Evolutionary conservation across 2,888 invertebrate species (phyloP).

Genomic region (Sipha maydis): DNA sequence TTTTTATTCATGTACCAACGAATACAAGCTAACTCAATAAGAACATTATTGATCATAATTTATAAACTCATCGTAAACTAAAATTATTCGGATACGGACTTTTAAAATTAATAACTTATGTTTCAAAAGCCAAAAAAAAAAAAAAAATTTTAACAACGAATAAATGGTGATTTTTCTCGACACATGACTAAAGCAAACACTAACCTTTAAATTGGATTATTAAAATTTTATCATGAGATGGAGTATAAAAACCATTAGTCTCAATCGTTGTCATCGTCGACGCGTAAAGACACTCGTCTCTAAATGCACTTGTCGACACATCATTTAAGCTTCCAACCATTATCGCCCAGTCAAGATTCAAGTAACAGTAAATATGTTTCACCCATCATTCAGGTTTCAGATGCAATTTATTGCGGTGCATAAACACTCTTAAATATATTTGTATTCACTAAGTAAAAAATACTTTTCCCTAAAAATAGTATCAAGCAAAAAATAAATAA

Average conservation of each 20-base stretch:
- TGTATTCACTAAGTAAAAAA: background rate
- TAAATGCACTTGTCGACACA: constrained; percentile 38
- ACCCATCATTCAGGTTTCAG: background rate
- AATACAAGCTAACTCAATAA: background rate
- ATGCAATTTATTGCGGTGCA: constrained; percentile 20
- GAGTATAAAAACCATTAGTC: constrained; percentile 9
- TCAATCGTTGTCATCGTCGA: background rate
- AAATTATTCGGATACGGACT: background rate
- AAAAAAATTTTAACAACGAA: too few species aligned
- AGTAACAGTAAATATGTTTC: background rate
- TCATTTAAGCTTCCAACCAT: constrained; percentile 10
- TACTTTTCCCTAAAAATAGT: background rate
- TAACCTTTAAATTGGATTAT: constrained; percentile 9
- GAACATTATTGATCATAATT: background rate
- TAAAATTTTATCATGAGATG: background rate
- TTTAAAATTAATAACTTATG: background rate
- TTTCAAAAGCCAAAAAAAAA: background rate
- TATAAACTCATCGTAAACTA: background rate
- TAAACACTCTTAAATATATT: background rate
- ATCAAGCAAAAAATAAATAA: background rate
- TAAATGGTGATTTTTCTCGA: background rate
- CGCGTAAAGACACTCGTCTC: background rate
- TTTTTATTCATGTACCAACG: background rate
- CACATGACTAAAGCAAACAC: background rate
- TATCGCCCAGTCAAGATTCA: background rate